Base-by-base conservation (phyloP, 2,888 invertebrate genomes). In the Monopis laevigella region DNA sequence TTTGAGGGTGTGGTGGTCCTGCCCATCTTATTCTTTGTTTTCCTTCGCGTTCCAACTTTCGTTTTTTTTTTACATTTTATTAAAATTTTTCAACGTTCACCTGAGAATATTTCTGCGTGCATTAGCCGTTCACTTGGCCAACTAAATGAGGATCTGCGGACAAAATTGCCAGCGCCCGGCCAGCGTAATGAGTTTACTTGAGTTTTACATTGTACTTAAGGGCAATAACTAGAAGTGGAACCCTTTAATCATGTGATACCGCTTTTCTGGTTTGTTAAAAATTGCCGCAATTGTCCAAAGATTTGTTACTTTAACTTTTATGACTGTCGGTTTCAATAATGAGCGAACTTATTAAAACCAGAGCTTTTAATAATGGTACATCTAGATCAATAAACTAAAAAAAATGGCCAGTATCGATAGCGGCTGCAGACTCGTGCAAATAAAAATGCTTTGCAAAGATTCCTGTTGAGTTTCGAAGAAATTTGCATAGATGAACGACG, bases 401-500 rank as follows among this genome's bases (percentile, higher is more conserved):
- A n/a, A n/a, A n/a, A 32, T 36, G 36, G 36, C 12, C 21, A 36
- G 16, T 11, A 13, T 19, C 36, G 36, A 36, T 11, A 13, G 13
- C 36, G 36, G 21, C 36, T 13, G 24, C 28, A n/a, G 17, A 27
- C 34, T 41, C 24, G 21, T 38, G 17, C 27, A 35, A 42, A 34
- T 21, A 41, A 41, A 65, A 62, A 59, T 63, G 65, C 65, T 62
- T 61, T 70, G 69, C 71, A 71, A 75, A 72, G 65, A 68, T 18
- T 28, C 14, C 19, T 41, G 41, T 26, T 35, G 17, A 18, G 28
- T 65, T 80, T 78, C 75, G 62, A 62, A 62, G 74, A 75, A 73
- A 80, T 78, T 77, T 75, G 77, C 80, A 78, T 80, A 78, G 75
- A 78, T 77, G 69, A 72, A 69, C 65, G 66, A 65, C 62, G 65